phyloP scores from a whole-genome alignment of 2,797 vertebrate species.

The Eutrigla gurnardus region DNA sequence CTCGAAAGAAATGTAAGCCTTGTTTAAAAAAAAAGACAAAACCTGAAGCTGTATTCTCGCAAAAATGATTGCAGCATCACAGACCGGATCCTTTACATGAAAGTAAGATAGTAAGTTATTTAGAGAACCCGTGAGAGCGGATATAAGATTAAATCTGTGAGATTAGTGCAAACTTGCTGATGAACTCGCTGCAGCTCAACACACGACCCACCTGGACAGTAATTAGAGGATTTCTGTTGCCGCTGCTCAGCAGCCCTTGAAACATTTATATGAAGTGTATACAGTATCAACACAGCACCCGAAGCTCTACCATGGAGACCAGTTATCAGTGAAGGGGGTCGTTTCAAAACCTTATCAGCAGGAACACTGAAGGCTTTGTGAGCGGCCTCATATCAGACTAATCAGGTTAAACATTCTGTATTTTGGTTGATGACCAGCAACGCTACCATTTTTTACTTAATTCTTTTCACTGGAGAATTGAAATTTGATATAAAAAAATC shows the following conservation, averaged over 20 bases:
- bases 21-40: background rate
- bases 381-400: background rate
- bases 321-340: background rate
- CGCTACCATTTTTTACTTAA: no score
- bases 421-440: background rate
- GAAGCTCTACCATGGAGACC: background rate
- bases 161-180: background rate
- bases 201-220: background rate
- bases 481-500: no score
- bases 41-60: background rate
- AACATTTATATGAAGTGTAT: conserved; percentile 13
- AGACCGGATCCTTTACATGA: background rate
- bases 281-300: conserved; percentile 11
- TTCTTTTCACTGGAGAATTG: no score
- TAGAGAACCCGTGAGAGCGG: background rate
- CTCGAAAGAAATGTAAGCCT: background rate
- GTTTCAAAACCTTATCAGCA: background rate
- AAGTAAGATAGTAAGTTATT: background rate
- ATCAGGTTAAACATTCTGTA: background rate
- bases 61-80: background rate
- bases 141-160: background rate
- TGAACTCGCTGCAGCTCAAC: background rate
- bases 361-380: conserved; percentile 18
- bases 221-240: conserved; percentile 14
- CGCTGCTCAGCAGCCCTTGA: conserved; percentile 2